phyloP scores from a whole-genome alignment of 2,888 invertebrate species.

The Euclidia mi region DNA sequence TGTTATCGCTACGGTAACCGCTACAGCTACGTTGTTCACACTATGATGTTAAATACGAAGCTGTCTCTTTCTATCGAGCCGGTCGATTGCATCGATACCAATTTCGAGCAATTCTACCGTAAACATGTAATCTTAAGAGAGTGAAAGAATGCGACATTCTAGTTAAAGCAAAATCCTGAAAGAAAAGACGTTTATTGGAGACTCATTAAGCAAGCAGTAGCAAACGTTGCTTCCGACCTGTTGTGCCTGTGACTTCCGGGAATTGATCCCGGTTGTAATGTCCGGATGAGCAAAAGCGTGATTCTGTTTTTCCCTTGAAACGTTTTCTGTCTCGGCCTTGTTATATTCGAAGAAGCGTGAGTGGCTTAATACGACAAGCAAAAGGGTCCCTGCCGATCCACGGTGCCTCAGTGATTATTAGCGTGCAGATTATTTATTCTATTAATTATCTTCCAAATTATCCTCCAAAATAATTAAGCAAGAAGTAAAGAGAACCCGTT shows the following conservation, averaged over 20 bases:
- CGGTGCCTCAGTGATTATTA: background rate
- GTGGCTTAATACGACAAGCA: no score
- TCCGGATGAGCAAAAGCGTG: slow-evolving; percentile 12
- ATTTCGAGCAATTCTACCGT: no score
- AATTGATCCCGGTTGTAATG: slow-evolving; percentile 17
- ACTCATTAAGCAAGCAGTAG: slow-evolving; percentile 5
- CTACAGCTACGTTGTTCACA: no score
- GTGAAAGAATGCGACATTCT: background rate
- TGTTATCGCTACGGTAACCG: no score
- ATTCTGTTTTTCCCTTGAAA: slow-evolving; percentile 7
- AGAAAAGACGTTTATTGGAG: background rate
- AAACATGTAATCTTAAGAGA: no score
- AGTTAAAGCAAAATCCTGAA: background rate
- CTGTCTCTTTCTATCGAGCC: no score
- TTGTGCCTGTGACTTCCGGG: slow-evolving; percentile 10
- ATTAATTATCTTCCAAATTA: slow-evolving; percentile 8
- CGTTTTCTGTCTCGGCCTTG: background rate
- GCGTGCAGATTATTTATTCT: slow-evolving; percentile 13
- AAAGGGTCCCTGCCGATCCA: no score
- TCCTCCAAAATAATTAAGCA: slow-evolving; percentile 9
- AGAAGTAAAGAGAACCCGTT: slow-evolving; percentile 13
- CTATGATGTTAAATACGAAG: no score
- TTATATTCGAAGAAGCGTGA: slow-evolving; percentile 4
- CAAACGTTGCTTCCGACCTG: slow-evolving; percentile 7
- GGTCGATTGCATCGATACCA: no score